Conservation (phyloP, 2,888 invertebrate species). For the Cosmia trapezina region DNA sequence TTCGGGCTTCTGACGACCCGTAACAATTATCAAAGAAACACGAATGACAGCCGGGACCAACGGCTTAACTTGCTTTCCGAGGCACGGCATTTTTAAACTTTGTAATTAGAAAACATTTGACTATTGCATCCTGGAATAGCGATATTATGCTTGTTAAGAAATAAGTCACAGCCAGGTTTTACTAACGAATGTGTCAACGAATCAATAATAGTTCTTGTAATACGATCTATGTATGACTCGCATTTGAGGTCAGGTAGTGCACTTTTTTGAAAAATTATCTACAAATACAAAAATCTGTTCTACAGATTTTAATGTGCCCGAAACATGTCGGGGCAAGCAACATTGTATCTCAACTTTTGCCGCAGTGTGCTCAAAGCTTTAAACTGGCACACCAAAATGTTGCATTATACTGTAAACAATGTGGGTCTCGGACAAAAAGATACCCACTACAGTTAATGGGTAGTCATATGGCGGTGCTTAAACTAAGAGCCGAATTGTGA, state of each 20-base stretch:
- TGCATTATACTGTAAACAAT: conserved; percentile 75
- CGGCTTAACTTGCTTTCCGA: too few species aligned
- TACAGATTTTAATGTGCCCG: neutral
- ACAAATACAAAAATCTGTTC: neutral
- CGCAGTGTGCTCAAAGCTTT: conserved; percentile 47
- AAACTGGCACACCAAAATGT: conserved; percentile 71
- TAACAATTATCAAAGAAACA: too few species aligned
- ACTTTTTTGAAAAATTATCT: too few species aligned
- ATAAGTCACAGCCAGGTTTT: neutral
- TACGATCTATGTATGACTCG: too few species aligned
- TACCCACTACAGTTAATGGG: conserved; percentile 75
- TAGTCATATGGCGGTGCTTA: conserved; percentile 75
- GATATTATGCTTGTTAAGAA: neutral
- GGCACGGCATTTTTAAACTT: too few species aligned
- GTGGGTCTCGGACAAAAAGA: conserved; percentile 75
- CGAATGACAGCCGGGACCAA: too few species aligned
- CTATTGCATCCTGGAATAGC: neutral
- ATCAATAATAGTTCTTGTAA: neutral
- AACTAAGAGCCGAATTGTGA: conserved; percentile 75
- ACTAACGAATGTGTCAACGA: neutral
- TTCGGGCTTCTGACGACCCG: too few species aligned
- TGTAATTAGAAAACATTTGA: too few species aligned
- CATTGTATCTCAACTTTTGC: neutral
- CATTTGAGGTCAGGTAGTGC: neutral
- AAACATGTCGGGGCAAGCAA: neutral